phyloP scores from a whole-genome alignment of 2,888 invertebrate genomes.

The Rhorus exstirpatorius region DNA sequence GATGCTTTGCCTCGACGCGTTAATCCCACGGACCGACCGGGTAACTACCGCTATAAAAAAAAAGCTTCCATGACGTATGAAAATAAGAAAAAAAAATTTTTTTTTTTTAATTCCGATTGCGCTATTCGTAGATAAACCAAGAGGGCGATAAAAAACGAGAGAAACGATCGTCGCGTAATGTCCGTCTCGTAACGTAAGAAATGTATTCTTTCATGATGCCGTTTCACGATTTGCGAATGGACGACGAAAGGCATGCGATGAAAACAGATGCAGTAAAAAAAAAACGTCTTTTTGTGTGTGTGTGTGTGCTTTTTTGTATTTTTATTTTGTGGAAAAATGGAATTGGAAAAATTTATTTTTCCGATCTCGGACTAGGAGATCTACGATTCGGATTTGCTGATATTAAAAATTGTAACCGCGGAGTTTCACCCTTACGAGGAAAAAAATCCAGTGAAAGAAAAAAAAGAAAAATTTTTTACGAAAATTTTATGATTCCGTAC shows the following conservation, averaged over 20 bases:
- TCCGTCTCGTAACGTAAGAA: constrained; percentile 20
- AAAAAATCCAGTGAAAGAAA: no score
- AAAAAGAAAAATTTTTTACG: no score
- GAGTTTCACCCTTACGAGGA: no score
- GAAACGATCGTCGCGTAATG: constrained; percentile 47
- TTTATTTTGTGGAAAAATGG: no score
- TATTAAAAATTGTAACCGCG: neutral
- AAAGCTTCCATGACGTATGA: constrained; percentile 13
- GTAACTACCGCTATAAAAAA: neutral
- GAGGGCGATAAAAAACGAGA: neutral
- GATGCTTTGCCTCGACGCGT: neutral
- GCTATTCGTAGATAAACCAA: neutral
- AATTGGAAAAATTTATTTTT: neutral
- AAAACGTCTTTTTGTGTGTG: neutral
- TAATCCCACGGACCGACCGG: neutral
- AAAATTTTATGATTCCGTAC: no score
- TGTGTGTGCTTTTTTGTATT: no score
- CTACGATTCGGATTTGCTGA: neutral
- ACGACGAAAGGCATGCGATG: constrained; percentile 22
- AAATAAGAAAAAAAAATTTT: neutral
- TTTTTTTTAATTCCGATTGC: no score
- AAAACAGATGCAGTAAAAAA: constrained; percentile 23
- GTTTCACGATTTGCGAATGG: constrained; percentile 44
- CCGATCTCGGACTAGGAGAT: neutral
- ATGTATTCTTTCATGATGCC: constrained; percentile 11